Conservation (phyloP, 2,113 vertebrate species). For the Neopipo cinnamomea region DNA sequence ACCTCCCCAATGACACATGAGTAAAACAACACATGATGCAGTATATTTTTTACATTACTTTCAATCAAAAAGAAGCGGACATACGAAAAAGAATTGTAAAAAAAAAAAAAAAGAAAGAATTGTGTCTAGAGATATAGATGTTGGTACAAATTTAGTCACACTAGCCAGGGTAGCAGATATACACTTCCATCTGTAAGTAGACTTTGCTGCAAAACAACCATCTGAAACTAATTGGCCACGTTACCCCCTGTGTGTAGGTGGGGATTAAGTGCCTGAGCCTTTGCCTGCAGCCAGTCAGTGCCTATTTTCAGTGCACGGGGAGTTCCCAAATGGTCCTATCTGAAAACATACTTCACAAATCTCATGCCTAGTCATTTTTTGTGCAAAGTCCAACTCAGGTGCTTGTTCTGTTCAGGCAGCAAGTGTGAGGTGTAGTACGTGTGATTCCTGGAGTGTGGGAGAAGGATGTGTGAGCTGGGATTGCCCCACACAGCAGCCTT, state of each 20-base stretch:
- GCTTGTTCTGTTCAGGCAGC: not conserved
- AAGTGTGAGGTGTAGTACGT: not conserved
- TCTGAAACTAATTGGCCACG: not conserved
- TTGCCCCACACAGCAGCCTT: not conserved
- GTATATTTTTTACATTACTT: not conserved
- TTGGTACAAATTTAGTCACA: not conserved
- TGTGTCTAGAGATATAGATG: not conserved
- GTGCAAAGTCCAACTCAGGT: not conserved
- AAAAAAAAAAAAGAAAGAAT: not conserved
- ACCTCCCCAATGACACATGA: not conserved
- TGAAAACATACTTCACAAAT: not conserved
- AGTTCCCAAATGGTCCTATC: not conserved
- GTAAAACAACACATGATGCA: not conserved
- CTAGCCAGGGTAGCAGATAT: not conserved
- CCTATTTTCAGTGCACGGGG: not conserved
- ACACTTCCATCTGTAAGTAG: not conserved
- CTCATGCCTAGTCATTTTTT: not conserved
- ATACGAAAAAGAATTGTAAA: not conserved
- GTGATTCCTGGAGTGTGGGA: not conserved
- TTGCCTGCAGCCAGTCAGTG: not conserved
- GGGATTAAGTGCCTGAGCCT: not conserved
- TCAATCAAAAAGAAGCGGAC: not conserved
- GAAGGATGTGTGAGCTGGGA: not conserved
- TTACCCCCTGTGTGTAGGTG: not conserved
- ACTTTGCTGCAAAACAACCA: not conserved